Conservation (phyloP, 2,888 invertebrate genomes). For the Drosophila emarginata region DNA sequence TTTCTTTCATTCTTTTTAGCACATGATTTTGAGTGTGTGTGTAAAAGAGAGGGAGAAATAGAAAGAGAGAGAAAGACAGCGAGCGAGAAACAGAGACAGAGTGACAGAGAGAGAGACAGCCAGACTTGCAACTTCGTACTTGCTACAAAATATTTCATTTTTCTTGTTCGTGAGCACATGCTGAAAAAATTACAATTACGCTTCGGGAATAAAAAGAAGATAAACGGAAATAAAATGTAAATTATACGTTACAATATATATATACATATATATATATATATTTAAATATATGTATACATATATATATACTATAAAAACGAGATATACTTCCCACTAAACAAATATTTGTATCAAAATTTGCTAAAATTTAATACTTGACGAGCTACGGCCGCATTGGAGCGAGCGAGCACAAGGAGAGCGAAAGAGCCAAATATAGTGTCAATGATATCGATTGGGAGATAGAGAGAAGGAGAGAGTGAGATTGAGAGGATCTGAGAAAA, state of each 20-base stretch:
- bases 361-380: constrained; percentile 11
- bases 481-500: constrained; percentile 24
- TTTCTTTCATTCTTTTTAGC: constrained; percentile 30
- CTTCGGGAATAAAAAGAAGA: constrained; percentile 32
- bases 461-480: not conserved
- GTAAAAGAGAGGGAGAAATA: constrained; percentile 32
- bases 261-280: constrained; percentile 21
- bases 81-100: not conserved
- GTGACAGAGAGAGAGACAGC: constrained; percentile 51
- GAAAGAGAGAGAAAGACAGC: constrained; percentile 27
- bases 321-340: constrained; percentile 47
- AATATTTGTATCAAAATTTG: not conserved
- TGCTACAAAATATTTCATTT: constrained; percentile 60
- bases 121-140: constrained; percentile 64
- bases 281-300: constrained; percentile 8
- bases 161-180: constrained; percentile 69
- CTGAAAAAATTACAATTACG: constrained; percentile 69
- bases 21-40: constrained; percentile 30
- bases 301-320: constrained; percentile 32
- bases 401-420: constrained; percentile 19
- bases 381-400: constrained; percentile 23
- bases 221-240: constrained; percentile 28
- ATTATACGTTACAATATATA: constrained; percentile 22
- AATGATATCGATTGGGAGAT: not conserved
- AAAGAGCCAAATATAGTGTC: not conserved